Evolutionary conservation across 2,888 invertebrate species (phyloP).

Genomic region (Dryomyza anilis): DNA sequence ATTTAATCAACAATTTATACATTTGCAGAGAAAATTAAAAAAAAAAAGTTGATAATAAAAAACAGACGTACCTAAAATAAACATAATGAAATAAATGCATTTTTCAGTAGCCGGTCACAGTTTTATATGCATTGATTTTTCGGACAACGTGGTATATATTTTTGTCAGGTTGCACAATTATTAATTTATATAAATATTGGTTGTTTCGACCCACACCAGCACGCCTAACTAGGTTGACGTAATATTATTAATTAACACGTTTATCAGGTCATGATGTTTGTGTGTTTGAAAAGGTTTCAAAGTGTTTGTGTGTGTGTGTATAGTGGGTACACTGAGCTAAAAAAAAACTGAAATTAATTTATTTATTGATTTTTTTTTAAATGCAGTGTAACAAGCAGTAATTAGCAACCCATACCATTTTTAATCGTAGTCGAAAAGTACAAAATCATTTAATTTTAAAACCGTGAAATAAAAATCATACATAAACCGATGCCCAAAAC

Average conservation of each 20-base stretch:
- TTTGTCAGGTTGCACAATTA: not conserved
- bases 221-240: not conserved
- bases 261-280: no score
- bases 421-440: no score
- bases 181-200: no score
- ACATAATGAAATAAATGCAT: not conserved
- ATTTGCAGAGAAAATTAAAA: not conserved
- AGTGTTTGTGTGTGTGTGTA: not conserved
- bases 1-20: not conserved
- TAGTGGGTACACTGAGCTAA: no score
- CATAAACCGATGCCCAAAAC: no score
- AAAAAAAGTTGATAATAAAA: not conserved
- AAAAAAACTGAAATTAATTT: no score
- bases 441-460: no score
- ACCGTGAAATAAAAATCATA: no score
- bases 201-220: not conserved
- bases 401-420: no score
- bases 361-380: no score
- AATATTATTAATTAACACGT: constrained; percentile 14
- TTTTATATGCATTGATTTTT: not conserved
- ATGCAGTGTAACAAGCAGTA: no score
- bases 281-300: no score
- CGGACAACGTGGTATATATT: not conserved
- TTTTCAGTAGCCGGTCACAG: not conserved
- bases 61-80: not conserved